Evolutionary conservation across 2,797 vertebrate species (phyloP).

Genomic region (Ctenosaura bakeri): DNA sequence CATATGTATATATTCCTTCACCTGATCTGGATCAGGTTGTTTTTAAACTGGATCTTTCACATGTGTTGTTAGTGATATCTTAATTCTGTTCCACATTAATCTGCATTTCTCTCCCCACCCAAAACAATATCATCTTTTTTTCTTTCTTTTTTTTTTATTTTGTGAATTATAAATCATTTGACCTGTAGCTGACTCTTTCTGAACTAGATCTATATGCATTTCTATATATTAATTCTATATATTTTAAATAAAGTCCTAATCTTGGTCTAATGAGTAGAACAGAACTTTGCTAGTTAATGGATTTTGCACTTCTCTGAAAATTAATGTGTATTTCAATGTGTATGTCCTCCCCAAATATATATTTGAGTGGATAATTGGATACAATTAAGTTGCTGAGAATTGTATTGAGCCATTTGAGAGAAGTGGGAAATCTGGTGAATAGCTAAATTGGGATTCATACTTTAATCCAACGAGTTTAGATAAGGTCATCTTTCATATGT

Average conservation of each 20-base stretch:
- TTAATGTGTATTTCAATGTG: not conserved
- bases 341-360: not conserved
- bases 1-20: not conserved
- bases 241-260: not conserved
- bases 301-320: not conserved
- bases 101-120: no score
- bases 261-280: not conserved
- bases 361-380: not conserved
- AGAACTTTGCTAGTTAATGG: not conserved
- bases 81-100: no score
- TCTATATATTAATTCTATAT: no score
- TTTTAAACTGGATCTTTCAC: no score
- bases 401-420: not conserved
- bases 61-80: no score
- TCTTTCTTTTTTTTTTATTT: no score
- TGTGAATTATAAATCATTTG: no score
- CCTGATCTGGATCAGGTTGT: no score
- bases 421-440: not conserved
- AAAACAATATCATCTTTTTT: no score
- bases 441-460: not conserved
- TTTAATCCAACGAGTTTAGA: not conserved
- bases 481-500: not conserved
- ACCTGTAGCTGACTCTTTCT: no score
- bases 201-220: no score
- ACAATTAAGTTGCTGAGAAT: not conserved